Base-by-base conservation (phyloP, 2,797 vertebrate species). In the Falco berigora region DNA sequence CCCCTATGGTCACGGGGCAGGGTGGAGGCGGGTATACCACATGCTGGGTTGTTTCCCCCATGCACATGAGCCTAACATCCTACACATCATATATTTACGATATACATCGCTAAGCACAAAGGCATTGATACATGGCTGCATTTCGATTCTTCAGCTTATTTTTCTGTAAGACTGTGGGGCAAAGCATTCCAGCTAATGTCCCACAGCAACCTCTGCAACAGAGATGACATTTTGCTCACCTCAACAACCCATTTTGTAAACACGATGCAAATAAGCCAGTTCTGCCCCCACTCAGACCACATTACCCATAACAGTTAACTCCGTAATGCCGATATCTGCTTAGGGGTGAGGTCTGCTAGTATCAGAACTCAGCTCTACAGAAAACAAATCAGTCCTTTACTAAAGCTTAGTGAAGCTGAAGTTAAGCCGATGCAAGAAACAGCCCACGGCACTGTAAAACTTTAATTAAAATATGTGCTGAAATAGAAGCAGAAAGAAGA, bases 81-180 rank as follows among this genome's bases (percentile, higher is more conserved):
- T 49, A 27, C 25, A 10, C 36, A 14, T 7, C 4, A 1, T 30
- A 44, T 2, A 0, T 12, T 58, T 24, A 27, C 1, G 1, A 28
- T 13, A 75, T 6, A 2, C 4, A 5, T 6, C 1, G 0, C 32
- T 14, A 71, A 69, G 12, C 36, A 53, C 69, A 81, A 83, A 83
- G 23, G 8, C 72, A 62, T 24, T 0, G 0, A 66, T 16, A 61
- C 21, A 61, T 71, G 36, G 34, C 58, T 86, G 12, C 14, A 14
- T 55, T 94, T 85, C 58, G 25, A 88, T 63, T 23, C 46, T 59
- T 12, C 38, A 44, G 2, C 9, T 46, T 47, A 21, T 25, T 80
- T 85, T 91, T 53, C 62, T 19, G 6, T 7, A 10, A 4, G 28
- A 50, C 36, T 27, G 10, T 9, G 28, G 15, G 32, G 50, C 59